These are phyloP conservation scores for Cephus pygmeus DNA, from an alignment of 2,888 invertebrate genomes.

Conservation along the genomic window DNA sequence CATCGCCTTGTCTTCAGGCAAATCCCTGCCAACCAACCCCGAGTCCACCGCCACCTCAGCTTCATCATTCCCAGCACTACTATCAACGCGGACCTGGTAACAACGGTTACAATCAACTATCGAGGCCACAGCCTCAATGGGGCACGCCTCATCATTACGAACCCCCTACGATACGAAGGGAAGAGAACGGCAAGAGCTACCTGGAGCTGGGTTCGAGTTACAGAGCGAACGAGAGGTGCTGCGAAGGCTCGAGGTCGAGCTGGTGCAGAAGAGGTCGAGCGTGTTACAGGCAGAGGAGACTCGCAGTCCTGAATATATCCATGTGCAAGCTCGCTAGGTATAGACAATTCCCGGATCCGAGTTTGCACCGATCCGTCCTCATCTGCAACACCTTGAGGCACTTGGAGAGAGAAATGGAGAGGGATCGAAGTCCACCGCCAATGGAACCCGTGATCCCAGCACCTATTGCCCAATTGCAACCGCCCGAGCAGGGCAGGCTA, in stretches of 20 bases:
- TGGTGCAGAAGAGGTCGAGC: slow-evolving; percentile 82
- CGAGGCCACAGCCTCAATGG: slow-evolving; percentile 63
- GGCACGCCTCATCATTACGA: slow-evolving; percentile 66
- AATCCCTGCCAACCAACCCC: slow-evolving; percentile 52
- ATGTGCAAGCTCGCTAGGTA: slow-evolving; percentile 91
- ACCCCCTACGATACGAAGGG: slow-evolving; percentile 81
- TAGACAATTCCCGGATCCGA: slow-evolving; percentile 89
- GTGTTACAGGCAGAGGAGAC: slow-evolving; percentile 86
- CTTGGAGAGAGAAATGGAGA: slow-evolving; percentile 90
- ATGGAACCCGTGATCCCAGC: slow-evolving; percentile 64
- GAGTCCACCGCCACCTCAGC: slow-evolving; percentile 29
- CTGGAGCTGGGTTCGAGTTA: slow-evolving; percentile 78
- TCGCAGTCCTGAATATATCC: slow-evolving; percentile 90
- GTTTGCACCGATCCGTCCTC: slow-evolving; percentile 88
- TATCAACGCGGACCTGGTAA: slow-evolving; percentile 29
- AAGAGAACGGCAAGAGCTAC: slow-evolving; percentile 91
- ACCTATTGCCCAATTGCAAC: slow-evolving; percentile 64
- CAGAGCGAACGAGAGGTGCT: slow-evolving; percentile 69
- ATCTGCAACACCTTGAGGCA: slow-evolving; percentile 92
- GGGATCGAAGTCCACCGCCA: slow-evolving; percentile 68
- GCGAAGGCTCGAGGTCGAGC: slow-evolving; percentile 78
- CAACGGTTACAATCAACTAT: slow-evolving; percentile 58
- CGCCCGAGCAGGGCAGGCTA: slow-evolving; percentile 60
- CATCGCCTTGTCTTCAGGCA: slow-evolving; percentile 55
- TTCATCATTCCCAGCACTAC: slow-evolving; percentile 29